Evolutionary conservation across 2,888 invertebrate species (phyloP), one percentile per base, ranked within the genome.

Genomic region (Tetropium fuscum): DNA sequence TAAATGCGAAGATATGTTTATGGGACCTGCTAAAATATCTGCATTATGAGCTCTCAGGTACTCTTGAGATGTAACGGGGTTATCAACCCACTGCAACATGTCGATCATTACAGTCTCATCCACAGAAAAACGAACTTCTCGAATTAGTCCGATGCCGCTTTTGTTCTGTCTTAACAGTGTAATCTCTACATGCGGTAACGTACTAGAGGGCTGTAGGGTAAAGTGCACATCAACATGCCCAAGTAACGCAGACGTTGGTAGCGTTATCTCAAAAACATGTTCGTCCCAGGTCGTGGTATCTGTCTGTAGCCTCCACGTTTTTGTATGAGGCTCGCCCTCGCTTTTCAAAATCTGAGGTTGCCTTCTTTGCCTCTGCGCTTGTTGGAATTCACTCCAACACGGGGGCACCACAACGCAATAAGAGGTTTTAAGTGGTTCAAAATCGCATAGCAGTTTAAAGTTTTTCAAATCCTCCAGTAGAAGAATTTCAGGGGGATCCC

Each of bases 151-250:
- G 60, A 90, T 87, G 18, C 89, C 87, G 64, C 86, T 87, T 11
- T 89, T 87, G 18, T 68, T 70, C 77, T 91, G 90, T 64, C 89
- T 88, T 6, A 91, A 81, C 13, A 90, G 76, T 1, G 89, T 89
- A 2, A 82, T 75, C 66, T 82, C 81, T 70, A 96, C 93, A 43
- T 90, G 88, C 0, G 95, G 95, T 36, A 90, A 85, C 64, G 88
- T 87, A 1, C 90, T 86, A 72, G 92, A 92, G 3, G 90, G 87
- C 76, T 94, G 94, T 22, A 97, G 83, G 0, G 90, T 90, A 76
- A 95, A 96, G 66, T 92, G 90, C 40, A 97, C 88, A 78, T 96
- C 95, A 16, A 97, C 90, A 74, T 96, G 96, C n/a, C 95, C 95
- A 53, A 96, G 84, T 25, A 87, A 58, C 1, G 89, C 88, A 44